phyloP scores from a whole-genome alignment of 2,797 vertebrate genomes.

The Acanthurus leucopareius region DNA sequence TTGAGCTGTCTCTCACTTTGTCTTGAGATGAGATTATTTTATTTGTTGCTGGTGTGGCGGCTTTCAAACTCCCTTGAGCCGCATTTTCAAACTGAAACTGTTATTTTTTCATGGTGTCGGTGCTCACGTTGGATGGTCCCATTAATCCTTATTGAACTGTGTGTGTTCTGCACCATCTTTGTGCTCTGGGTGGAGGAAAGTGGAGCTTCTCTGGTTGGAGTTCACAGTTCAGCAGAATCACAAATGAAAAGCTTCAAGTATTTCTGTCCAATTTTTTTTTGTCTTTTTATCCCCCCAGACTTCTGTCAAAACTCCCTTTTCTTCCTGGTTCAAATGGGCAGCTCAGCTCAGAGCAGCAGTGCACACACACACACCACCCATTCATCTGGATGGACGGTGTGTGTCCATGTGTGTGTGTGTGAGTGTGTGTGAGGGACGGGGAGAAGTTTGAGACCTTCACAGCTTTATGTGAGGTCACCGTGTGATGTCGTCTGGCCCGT shows the following conservation, averaged over 20 bases:
- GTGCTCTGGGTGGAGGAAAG: slow-evolving; percentile 29
- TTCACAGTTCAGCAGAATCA: slow-evolving; percentile 35
- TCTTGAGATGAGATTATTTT: no score
- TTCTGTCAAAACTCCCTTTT: slow-evolving; percentile 41
- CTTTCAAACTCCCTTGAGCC: no score
- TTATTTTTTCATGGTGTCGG: no score
- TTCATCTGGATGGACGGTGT: slow-evolving; percentile 40
- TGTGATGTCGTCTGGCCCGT: slow-evolving; percentile 36
- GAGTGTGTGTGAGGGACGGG: background rate
- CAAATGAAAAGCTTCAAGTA: slow-evolving; percentile 12
- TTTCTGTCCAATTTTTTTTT: slow-evolving; percentile 2
- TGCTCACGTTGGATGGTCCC: slow-evolving; percentile 12
- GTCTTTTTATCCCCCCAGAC: slow-evolving; percentile 20
- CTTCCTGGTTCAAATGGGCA: slow-evolving; percentile 32
- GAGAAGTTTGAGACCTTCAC: slow-evolving; percentile 42
- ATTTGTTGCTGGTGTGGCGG: no score
- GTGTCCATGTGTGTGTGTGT: background rate
- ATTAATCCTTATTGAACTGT: slow-evolving; percentile 50
- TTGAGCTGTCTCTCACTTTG: no score
- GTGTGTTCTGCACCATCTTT: slow-evolving; percentile 41
- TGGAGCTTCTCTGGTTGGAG: background rate
- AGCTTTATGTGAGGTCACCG: slow-evolving; percentile 41
- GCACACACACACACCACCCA: slow-evolving; percentile 34
- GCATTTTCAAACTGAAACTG: no score
- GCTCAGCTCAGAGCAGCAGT: slow-evolving; percentile 39